Base-by-base conservation (phyloP, 2,888 invertebrate species). In the Orthosia gracilis region DNA sequence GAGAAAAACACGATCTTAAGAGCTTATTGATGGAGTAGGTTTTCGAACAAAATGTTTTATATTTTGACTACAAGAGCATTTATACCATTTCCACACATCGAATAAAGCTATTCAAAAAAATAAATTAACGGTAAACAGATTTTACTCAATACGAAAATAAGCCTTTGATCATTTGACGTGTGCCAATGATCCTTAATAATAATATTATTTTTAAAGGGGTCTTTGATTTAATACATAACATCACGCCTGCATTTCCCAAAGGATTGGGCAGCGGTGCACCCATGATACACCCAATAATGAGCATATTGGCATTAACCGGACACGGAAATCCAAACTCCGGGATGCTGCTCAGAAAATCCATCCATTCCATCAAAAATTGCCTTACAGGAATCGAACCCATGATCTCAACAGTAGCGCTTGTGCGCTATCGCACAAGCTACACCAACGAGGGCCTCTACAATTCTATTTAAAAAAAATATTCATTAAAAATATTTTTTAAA, bases 381-480 rank as follows among this genome's bases (percentile, higher is more conserved):
- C 40, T 40, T 1, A 1, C 40, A 9, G 40, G 40, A 9, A 40
- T 9, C 9, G 9, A 40, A 40, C 40, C 40, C 40, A 40, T 7
- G 40, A 9, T 9, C 40, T 40, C 9, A 40, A 9, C 9, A 40
- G 40, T 9, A 5, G 31, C 31, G 31, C 31, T 7, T 31, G 31
- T 31, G 31, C 31, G 31, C 7, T 31, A 31, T 0, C 31, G 7
- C 31, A 7, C 9, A 7, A 7, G 1, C 40, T 40, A 40, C 40
- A 40, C n/a, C 5, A 49, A 26, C 31, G 21, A 55, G 40, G 40
- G 21, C 49, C 17, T n/a, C 23, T 54, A 82, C 17, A 31, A 62
- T 21, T 45, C 50, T 74, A 47, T 52, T 74, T 78, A 47, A 31
- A n/a, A n/a, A n/a, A n/a, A n/a, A n/a, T n/a, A n/a, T n/a, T n/a